phyloP scores from a whole-genome alignment of 2,888 invertebrate species.

The Tipula unca region DNA sequence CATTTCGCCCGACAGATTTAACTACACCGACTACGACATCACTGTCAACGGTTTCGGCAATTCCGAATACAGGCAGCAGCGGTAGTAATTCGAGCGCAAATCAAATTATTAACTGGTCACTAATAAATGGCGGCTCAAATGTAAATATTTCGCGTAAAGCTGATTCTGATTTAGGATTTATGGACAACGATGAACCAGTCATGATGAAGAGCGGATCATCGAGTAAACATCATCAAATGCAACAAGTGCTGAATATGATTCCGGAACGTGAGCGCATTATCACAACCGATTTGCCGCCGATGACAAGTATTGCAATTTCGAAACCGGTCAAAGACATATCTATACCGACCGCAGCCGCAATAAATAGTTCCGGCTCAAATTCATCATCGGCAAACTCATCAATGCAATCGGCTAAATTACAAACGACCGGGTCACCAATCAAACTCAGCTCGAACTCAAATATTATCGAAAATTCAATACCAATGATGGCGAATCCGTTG shows the following conservation, averaged over 20 bases:
- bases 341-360: not conserved
- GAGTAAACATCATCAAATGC: not conserved
- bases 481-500: slow-evolving; percentile 9
- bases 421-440: not conserved
- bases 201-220: not conserved
- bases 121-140: not conserved
- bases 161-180: not conserved
- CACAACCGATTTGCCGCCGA: not conserved
- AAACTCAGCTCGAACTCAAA: slow-evolving; percentile 1
- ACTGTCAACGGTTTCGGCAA: not conserved
- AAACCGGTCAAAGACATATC: slow-evolving; percentile 16
- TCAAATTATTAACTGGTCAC: slow-evolving; percentile 20
- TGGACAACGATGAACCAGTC: not conserved
- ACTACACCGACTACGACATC: slow-evolving; percentile 14
- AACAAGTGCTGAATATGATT: slow-evolving; percentile 24
- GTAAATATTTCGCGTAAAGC: not conserved
- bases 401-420: not conserved
- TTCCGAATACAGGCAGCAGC: not conserved
- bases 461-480: slow-evolving; percentile 14
- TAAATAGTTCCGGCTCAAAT: not conserved
- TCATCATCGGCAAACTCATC: not conserved
- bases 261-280: slow-evolving; percentile 26
- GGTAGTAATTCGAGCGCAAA: not conserved
- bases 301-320: slow-evolving; percentile 19
- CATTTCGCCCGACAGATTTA: slow-evolving; percentile 31